Conservation (phyloP, 64 coral and sea anemone species). For the Porites australiensis region DNA sequence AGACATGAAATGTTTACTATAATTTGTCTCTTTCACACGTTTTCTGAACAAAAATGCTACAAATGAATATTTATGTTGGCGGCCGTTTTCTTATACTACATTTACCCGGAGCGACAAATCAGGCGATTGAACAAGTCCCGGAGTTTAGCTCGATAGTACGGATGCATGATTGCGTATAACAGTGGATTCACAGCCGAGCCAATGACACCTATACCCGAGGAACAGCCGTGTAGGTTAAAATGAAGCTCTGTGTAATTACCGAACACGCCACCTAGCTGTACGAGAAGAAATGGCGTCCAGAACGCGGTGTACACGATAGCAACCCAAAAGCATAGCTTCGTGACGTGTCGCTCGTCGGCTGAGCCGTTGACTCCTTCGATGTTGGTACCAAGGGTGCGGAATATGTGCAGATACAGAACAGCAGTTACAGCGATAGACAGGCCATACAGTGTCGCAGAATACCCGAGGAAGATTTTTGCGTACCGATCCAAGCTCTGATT, state of each 20-base stretch:
- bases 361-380: conserved; percentile 68
- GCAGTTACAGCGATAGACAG: conserved; percentile 66
- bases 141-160: conserved; percentile 60
- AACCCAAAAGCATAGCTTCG: conserved; percentile 86
- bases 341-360: conserved; percentile 75
- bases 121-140: background rate
- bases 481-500: conserved; percentile 80
- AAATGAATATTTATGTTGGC: too few relatives aligned
- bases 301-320: conserved; percentile 86
- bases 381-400: conserved; percentile 36
- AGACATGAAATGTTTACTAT: too few relatives aligned
- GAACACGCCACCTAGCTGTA: conserved; percentile 88
- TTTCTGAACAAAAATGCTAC: too few relatives aligned
- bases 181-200: conserved; percentile 86
- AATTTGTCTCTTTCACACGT: too few relatives aligned
- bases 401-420: conserved; percentile 66
- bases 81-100: background rate
- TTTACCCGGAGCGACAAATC: background rate
- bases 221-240: conserved; percentile 94
- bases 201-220: conserved; percentile 88
- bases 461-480: conserved; percentile 80
- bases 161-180: conserved; percentile 83
- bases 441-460: conserved; percentile 82
- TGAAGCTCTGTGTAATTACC: conserved; percentile 86
- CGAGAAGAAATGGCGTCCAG: conserved; percentile 94